Percentiles rank a stretch among this genome's conserved stretches.
Evolutionary conservation across 1,140 invertebrate genomes (phyloP).

Genomic region (Hormaphis cornu): DNA sequence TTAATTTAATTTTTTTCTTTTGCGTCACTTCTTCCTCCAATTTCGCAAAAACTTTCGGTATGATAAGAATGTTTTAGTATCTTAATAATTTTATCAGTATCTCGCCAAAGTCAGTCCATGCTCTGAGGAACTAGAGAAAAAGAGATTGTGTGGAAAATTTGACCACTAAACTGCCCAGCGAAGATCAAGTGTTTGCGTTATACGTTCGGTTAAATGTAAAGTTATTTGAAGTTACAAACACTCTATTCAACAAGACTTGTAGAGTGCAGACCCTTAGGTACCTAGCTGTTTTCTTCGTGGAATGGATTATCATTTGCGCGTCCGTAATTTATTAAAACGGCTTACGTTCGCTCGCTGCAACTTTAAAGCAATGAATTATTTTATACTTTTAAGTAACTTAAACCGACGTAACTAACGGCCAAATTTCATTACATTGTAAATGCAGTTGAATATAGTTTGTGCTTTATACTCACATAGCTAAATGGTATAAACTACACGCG

Average conservation of each 20-base stretch:
- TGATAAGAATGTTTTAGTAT: too few relatives aligned
- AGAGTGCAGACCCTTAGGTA: not conserved
- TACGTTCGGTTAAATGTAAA: constrained; percentile 10
- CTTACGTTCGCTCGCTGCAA: not conserved
- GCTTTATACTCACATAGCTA: not conserved
- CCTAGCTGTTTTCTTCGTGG: not conserved
- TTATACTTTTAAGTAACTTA: constrained; percentile 19
- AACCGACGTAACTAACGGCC: not conserved
- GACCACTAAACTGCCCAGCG: not conserved
- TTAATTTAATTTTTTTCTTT: too few relatives aligned
- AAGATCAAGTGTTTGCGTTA: constrained; percentile 21
- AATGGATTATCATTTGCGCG: not conserved
- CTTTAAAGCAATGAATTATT: constrained; percentile 19
- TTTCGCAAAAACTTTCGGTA: too few relatives aligned
- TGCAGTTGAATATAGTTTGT: not conserved
- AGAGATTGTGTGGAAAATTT: not conserved
- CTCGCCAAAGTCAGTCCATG: too few relatives aligned
- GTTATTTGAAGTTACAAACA: constrained; percentile 22
- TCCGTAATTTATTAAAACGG: constrained; percentile 14
- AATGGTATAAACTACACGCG: too few relatives aligned
- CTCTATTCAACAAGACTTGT: constrained; percentile 7
- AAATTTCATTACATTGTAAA: not conserved
- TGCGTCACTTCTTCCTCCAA: too few relatives aligned
- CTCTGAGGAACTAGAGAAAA: not conserved
- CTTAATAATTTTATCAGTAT: too few relatives aligned